Percentiles rank a stretch among this genome's conserved stretches.
These are phyloP conservation scores for Cheilosia scutellata DNA, from an alignment of 2,888 invertebrate genomes.

Conservation along the genomic window DNA sequence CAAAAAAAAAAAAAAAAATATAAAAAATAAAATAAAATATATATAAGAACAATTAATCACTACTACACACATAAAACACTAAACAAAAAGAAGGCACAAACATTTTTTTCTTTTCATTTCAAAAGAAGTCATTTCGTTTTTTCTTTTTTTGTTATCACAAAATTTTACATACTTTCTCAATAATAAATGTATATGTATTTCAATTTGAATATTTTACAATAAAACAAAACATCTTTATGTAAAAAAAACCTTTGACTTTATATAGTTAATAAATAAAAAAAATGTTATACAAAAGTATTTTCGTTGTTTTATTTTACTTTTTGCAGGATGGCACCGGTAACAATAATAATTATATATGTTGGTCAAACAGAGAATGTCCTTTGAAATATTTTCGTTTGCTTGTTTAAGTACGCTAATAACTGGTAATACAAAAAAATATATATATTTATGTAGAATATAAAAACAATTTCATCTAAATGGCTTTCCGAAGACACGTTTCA, in stretches of 20 bases:
- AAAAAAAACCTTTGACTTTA: slow-evolving; percentile 19
- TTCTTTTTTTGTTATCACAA: slow-evolving; percentile 64
- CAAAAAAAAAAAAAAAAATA: slow-evolving; percentile 10
- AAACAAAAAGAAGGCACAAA: slow-evolving; percentile 63
- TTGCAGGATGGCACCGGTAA: slow-evolving; percentile 64
- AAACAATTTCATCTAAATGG: slow-evolving; percentile 21
- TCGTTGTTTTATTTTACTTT: slow-evolving; percentile 38
- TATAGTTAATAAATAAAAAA: slow-evolving; percentile 42
- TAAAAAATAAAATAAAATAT: slow-evolving; percentile 18
- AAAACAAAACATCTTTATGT: slow-evolving; percentile 26
- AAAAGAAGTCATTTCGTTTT: slow-evolving; percentile 45
- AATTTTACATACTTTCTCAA: slow-evolving; percentile 38
- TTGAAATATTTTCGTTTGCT: neutral
- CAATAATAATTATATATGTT: neutral
- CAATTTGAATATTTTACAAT: slow-evolving; percentile 31
- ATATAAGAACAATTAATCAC: slow-evolving; percentile 8
- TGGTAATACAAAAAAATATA: slow-evolving; percentile 46
- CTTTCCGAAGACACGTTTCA: neutral
- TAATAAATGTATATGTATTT: slow-evolving; percentile 23
- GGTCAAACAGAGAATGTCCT: slow-evolving; percentile 25
- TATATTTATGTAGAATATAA: neutral
- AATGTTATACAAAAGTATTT: slow-evolving; percentile 61
- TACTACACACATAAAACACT: slow-evolving; percentile 39
- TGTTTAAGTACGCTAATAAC: slow-evolving; percentile 64
- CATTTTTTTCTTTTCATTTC: slow-evolving; percentile 22